Evolutionary conservation across 2,113 vertebrate genomes (phyloP), one percentile per base, ranked within the genome.

Genomic region (Heterotilapia buettikoferi): DNA sequence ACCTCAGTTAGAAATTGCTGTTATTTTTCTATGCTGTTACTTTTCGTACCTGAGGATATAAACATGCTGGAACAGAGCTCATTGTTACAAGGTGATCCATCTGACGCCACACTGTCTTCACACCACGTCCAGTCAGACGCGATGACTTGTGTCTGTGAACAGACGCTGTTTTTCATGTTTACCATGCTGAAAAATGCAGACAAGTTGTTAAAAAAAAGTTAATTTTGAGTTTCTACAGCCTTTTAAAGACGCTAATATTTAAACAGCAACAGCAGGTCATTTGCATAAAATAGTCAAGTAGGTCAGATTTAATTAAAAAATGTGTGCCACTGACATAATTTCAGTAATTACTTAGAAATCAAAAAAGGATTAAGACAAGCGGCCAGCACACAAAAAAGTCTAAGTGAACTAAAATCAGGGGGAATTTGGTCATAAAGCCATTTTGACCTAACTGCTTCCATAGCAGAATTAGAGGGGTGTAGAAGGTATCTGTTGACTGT

Each of bases 1-100:
- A 82, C 31, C 47, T 68, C 19, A 29, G 71, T 33, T 26, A 52
- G 53, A 21, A 13, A 26, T 66, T 47, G 13, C 84, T 81, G 79
- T 89, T 66, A 21, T 86, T 73, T 47, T 40, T 84, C 0, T n/a
- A 9, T 95, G 93, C 93, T 96, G 96, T 96, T 93, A 92, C 94
- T 96, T 96, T 96, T 97, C 95, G 96, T 80, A 96, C 97, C 96
- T 38, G 95, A 96, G 97, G 97, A 96, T 93, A 96, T 90, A 92
- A 96, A 96, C 95, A 95, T 95, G 96, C 96, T 95, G 91, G 93
- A 94, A 91, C 91, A 90, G 89, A 92, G 96, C 96, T 96, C 82
- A 3, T 40, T 93, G 96, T 95, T 50, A 80, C 57, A 73, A 9
- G 57, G 2, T 5, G 73, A 73, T 79, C 53, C 5, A 38, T 71